phyloP scores from a whole-genome alignment of 2,797 vertebrate genomes.

The Alectoris magna region DNA sequence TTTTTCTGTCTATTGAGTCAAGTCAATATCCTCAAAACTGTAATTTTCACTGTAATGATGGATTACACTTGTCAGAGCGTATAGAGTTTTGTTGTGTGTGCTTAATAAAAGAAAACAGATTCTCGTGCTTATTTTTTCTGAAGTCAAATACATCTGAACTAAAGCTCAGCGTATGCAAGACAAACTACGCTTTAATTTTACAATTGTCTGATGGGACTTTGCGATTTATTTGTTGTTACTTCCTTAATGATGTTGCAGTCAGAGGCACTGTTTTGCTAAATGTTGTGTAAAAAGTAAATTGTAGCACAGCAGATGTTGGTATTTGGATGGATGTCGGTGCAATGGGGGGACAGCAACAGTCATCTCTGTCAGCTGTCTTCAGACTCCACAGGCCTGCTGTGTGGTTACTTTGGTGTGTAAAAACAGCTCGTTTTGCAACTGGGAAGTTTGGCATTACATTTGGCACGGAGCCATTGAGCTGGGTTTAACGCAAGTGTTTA shows the following conservation, averaged over 20 bases:
- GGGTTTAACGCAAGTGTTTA: conserved; percentile 74
- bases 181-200: conserved; percentile 78
- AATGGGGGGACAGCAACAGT: conserved; percentile 83
- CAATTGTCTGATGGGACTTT: conserved; percentile 75
- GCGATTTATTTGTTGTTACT: conserved; percentile 80
- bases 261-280: conserved; percentile 91
- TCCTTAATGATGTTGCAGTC: conserved; percentile 87
- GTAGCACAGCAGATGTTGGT: conserved; percentile 91
- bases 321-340: conserved; percentile 81
- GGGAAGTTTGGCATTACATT: conserved; percentile 80
- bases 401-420: conserved; percentile 95
- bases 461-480: conserved; percentile 77
- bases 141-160: conserved; percentile 64
- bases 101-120: conserved; percentile 62
- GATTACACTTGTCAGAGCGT: conserved; percentile 51
- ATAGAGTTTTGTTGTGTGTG: conserved; percentile 35
- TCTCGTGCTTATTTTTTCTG: conserved; percentile 53
- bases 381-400: conserved; percentile 87
- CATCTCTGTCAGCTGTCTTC: conserved; percentile 86
- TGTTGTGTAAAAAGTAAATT: conserved; percentile 97
- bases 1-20: conserved; percentile 52
- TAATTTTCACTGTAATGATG: conserved; percentile 73
- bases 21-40: conserved; percentile 65
- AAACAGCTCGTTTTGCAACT: conserved; percentile 90
- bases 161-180: conserved; percentile 70